phyloP scores from a whole-genome alignment of 2,797 vertebrate genomes.

The Peromyscus aztecus region DNA sequence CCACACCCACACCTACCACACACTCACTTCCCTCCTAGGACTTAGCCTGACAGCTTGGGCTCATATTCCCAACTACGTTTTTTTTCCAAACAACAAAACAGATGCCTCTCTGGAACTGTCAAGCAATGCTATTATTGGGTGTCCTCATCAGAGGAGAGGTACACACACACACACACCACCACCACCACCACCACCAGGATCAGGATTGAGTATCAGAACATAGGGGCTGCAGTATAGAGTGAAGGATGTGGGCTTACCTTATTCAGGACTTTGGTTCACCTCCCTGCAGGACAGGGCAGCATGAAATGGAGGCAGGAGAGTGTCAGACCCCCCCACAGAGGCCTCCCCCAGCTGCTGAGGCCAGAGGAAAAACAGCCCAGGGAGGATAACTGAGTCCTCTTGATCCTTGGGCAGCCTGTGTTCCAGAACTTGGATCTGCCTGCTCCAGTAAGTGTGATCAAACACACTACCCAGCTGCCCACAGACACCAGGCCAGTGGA shows the following conservation, averaged over 20 bases:
- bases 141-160: background rate
- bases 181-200: background rate
- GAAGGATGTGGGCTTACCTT: background rate
- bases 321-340: accelerated
- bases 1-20: background rate
- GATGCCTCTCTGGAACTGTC: background rate
- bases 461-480: background rate
- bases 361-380: background rate
- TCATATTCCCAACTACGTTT: background rate
- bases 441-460: background rate
- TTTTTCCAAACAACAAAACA: background rate
- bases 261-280: background rate
- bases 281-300: background rate
- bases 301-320: background rate
- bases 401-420: background rate
- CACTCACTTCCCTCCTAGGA: background rate
- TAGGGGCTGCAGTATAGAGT: background rate
- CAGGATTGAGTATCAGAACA: background rate
- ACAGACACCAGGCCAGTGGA: background rate
- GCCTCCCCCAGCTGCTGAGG: background rate
- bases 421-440: background rate
- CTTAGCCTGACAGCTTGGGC: background rate
- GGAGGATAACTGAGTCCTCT: background rate
- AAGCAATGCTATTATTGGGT: accelerated
- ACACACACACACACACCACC: background rate